Percentiles rank a stretch among this genome's conserved stretches.
Evolutionary conservation across 64 coral and sea anemone species (phyloP).

Genomic region (Catalaphyllia jardinei): DNA sequence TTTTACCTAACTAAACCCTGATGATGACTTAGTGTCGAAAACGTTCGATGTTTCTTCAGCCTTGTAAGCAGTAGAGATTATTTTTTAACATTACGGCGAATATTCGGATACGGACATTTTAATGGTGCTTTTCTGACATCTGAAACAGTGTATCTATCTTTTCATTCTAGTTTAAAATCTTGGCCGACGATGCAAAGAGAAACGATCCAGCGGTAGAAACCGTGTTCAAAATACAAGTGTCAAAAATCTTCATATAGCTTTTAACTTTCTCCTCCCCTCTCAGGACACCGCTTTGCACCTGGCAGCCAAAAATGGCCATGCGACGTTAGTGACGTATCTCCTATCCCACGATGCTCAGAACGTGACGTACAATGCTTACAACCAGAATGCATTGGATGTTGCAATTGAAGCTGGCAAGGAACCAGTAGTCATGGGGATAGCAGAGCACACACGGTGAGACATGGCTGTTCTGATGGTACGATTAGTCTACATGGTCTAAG

Average conservation of each 20-base stretch:
- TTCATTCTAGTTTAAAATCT: too few relatives aligned
- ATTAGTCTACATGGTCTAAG: too few relatives aligned
- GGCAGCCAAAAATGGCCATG: constrained; percentile 86
- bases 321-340: constrained; percentile 58
- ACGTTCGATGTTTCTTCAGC: too few relatives aligned
- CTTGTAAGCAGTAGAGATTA: too few relatives aligned
- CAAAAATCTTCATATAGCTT: not conserved
- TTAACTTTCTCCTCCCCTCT: not conserved
- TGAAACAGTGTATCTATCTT: too few relatives aligned
- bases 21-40: too few relatives aligned
- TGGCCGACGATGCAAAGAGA: too few relatives aligned
- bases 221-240: not conserved
- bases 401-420: constrained; percentile 82
- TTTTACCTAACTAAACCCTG: too few relatives aligned
- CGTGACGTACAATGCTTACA: constrained; percentile 81
- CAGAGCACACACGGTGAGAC: constrained; percentile 59
- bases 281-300: constrained; percentile 84
- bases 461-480: too few relatives aligned
- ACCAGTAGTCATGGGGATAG: constrained; percentile 58
- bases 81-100: too few relatives aligned
- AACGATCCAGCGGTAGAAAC: not conserved
- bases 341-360: constrained; percentile 74
- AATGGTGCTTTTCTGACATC: too few relatives aligned
- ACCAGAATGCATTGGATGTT: constrained; percentile 88
- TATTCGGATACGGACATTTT: too few relatives aligned